These are phyloP conservation scores for Drosophila neotestacea DNA, from an alignment of 2,888 invertebrate species.

Conservation along the genomic window DNA sequence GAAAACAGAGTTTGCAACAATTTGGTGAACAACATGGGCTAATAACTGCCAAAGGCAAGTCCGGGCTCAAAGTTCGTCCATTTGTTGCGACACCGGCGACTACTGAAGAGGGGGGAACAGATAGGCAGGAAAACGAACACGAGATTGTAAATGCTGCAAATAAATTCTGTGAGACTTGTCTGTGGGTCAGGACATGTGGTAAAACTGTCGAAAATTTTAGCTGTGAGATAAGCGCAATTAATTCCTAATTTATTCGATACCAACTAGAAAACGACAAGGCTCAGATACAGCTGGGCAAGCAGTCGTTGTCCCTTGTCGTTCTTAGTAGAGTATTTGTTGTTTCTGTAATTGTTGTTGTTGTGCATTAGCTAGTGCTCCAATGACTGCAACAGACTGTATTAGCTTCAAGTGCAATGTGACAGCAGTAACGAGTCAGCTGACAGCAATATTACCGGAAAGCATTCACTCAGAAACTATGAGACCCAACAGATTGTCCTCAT, in stretches of 20 bases:
- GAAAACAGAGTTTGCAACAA: constrained; percentile 41
- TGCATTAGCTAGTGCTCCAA: constrained; percentile 20
- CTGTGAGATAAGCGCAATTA: constrained; percentile 72
- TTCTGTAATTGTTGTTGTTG: constrained; percentile 10
- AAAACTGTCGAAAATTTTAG: constrained; percentile 42
- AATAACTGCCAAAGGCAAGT: constrained; percentile 45
- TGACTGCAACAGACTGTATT: constrained; percentile 53
- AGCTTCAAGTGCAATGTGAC: constrained; percentile 69
- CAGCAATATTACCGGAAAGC: constrained; percentile 35
- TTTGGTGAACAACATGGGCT: constrained; percentile 37
- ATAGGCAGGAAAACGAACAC: neutral
- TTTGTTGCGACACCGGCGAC: constrained; percentile 5
- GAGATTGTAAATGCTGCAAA: constrained; percentile 22
- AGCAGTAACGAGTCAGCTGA: constrained; percentile 53
- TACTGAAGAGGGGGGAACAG: neutral
- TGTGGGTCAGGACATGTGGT: constrained; percentile 15
- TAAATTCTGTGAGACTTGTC: constrained; percentile 13
- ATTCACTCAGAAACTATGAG: constrained; percentile 11
- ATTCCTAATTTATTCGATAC: constrained; percentile 75
- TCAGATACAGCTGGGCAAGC: constrained; percentile 8
- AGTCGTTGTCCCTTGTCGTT: constrained; percentile 7
- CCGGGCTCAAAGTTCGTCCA: constrained; percentile 29
- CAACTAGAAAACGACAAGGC: constrained; percentile 35
- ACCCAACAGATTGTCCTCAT: constrained; percentile 14
- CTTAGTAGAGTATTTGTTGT: neutral